A percentile compares a stretch with the other conserved stretches of the same genome.
phyloP scores from a whole-genome alignment of 2,113 vertebrate species.

The Gymnobelideus leadbeateri region DNA sequence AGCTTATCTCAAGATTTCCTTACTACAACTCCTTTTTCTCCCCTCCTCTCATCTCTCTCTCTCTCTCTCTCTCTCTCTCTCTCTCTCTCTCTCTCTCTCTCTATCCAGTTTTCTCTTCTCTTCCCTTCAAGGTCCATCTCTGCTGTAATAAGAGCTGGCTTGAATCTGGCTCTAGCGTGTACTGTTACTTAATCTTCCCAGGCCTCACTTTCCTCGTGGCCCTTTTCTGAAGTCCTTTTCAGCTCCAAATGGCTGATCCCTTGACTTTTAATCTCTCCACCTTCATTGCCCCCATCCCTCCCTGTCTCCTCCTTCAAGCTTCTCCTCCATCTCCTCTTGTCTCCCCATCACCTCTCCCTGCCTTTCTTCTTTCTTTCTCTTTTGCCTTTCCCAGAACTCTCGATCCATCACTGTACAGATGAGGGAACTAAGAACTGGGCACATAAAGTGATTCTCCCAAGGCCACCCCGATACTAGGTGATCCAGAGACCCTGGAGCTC shows the following conservation, averaged over 20 bases:
- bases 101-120: neutral
- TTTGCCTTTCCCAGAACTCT: neutral
- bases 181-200: neutral
- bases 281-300: neutral
- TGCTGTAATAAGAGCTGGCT: neutral
- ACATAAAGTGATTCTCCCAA: no score
- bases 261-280: neutral
- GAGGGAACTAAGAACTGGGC: no score
- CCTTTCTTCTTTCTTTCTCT: neutral
- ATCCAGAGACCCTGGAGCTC: no score
- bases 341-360: neutral
- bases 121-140: neutral
- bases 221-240: neutral
- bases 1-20: neutral
- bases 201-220: no score
- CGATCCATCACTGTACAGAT: neutral
- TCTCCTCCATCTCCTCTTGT: neutral
- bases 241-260: neutral
- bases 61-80: no score
- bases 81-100: no score
- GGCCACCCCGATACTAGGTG: no score
- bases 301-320: neutral
- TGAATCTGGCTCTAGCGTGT: no score
- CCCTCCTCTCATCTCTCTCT: no score
- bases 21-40: neutral